Evolutionary conservation across 2,888 invertebrate species (phyloP).

Genomic region (Acanthococcus lagerstroemiae): DNA sequence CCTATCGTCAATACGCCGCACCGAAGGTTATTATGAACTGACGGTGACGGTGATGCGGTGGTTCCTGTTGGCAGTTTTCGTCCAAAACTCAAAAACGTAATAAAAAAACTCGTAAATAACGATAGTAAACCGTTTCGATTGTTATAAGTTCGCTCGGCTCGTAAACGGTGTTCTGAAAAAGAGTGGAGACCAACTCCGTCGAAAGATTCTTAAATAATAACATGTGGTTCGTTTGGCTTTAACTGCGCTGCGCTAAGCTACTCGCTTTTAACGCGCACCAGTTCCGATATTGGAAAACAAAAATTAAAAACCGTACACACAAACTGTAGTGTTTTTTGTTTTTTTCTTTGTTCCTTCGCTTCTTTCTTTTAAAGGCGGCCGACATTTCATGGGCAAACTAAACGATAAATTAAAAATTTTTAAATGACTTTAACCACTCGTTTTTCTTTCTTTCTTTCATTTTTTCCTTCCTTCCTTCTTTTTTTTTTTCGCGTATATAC

Average conservation of each 20-base stretch:
- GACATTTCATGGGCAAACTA: constrained; percentile 1
- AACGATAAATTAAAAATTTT: constrained; percentile 11
- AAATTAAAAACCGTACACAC: constrained; percentile 19
- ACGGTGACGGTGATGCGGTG: no score
- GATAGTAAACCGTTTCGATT: constrained; percentile 25
- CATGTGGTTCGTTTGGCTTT: constrained; percentile 16
- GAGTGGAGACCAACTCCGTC: not conserved
- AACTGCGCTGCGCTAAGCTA: no score
- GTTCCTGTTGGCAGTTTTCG: not conserved
- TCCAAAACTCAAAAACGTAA: constrained; percentile 5
- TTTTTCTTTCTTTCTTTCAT: not conserved
- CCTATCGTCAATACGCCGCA: no score
- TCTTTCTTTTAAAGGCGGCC: not conserved
- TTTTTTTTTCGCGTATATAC: constrained; percentile 18
- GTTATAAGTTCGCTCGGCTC: constrained; percentile 21
- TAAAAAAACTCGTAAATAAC: constrained; percentile 28
- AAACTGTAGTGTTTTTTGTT: not conserved
- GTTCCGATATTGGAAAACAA: constrained; percentile 25
- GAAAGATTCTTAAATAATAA: no score
- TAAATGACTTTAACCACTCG: not conserved
- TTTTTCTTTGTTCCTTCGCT: not conserved
- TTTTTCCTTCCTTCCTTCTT: not conserved
- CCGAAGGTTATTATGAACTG: no score
- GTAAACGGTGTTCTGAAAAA: not conserved
- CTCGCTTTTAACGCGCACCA: constrained; percentile 10